Base-by-base conservation (phyloP, 1,140 invertebrate genomes). In the Drosophila repleta region DNA sequence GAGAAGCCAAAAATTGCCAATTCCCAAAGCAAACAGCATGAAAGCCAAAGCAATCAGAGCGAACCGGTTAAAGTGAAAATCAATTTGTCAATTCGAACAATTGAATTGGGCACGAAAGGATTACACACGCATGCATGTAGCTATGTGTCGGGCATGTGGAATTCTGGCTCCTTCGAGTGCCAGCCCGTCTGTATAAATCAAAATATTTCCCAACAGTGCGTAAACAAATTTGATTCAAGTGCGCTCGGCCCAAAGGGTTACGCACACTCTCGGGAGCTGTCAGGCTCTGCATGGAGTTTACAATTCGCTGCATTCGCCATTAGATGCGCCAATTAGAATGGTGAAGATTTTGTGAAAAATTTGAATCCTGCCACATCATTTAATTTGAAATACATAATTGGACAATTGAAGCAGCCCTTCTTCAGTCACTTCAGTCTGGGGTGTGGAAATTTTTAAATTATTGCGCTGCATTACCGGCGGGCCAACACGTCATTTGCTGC, bases 351-450 rank as follows among this genome's bases (percentile, higher is more conserved):
- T 65, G 26, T 74, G 79, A 90, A 69, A 90, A 90, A 90, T 90
- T 90, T 90, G 89, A 90, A 90, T 90, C 75, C 74, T 90, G 89
- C 89, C 89, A 90, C 84, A 80, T 90, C 89, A 90, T 90, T 90
- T 87, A 90, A 78, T 90, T 90, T 89, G 63, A 85, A 84, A 85
- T 57, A 43, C 55, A 57, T 79, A 78, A 81, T 88, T 87, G 63
- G 63, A 73, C 76, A 69, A 81, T 57, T 51, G 53, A 46, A 52
- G 62, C 61, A 74, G 32, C 52, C 58, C 79, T 61, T 39, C 24
- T 35, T 2, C 24, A 41, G 62, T 41, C 68, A 61, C 45, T 62
- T 55, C n/a, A n/a, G n/a, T n/a, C 56, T 52, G 53, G 71, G 48
- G 69, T 82, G 79, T 82, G 80, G 70, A 88, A 89, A 88, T 88